Conservation (phyloP, 2,888 invertebrate genomes). For the Drosophila leonis region DNA sequence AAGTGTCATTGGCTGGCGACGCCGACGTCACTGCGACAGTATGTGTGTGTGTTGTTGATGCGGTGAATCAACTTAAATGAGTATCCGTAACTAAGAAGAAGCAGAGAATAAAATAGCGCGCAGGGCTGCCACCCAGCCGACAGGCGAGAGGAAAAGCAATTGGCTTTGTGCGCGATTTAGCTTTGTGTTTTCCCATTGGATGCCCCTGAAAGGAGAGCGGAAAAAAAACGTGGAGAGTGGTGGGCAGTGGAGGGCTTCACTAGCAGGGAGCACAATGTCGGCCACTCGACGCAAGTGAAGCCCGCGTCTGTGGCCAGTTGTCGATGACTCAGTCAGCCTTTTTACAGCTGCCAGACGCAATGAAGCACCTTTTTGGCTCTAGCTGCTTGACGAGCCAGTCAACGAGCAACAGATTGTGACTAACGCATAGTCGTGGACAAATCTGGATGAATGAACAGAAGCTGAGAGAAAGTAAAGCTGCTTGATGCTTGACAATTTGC, state of each 20-base stretch:
- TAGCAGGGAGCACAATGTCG: slow-evolving; percentile 13
- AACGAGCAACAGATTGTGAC: slow-evolving; percentile 23
- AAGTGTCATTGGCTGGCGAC: slow-evolving; percentile 81
- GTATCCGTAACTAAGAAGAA: slow-evolving; percentile 71
- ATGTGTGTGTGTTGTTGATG: slow-evolving; percentile 52
- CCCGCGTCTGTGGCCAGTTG: slow-evolving; percentile 16
- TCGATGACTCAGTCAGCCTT: slow-evolving; percentile 32
- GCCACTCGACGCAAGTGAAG: slow-evolving; percentile 19
- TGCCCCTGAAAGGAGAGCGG: slow-evolving; percentile 24
- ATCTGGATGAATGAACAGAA: neutral
- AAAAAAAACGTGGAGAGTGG: neutral
- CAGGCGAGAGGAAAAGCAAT: slow-evolving; percentile 55
- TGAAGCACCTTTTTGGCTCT: slow-evolving; percentile 9
- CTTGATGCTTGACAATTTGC: neutral
- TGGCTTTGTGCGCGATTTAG: slow-evolving; percentile 71
- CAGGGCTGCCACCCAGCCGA: slow-evolving; percentile 10
- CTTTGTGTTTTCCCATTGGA: slow-evolving; percentile 55
- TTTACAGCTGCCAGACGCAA: slow-evolving; percentile 15
- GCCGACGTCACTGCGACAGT: slow-evolving; percentile 12
- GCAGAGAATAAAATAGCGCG: slow-evolving; percentile 4
- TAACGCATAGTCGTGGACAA: neutral
- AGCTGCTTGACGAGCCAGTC: slow-evolving; percentile 6
- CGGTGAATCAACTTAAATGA: slow-evolving; percentile 82
- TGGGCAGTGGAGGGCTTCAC: neutral
- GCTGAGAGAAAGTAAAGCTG: neutral